Percentiles rank a stretch among this genome's conserved stretches.
phyloP scores from a whole-genome alignment of 2,113 vertebrate genomes.

The Lichenostomus cassidix region DNA sequence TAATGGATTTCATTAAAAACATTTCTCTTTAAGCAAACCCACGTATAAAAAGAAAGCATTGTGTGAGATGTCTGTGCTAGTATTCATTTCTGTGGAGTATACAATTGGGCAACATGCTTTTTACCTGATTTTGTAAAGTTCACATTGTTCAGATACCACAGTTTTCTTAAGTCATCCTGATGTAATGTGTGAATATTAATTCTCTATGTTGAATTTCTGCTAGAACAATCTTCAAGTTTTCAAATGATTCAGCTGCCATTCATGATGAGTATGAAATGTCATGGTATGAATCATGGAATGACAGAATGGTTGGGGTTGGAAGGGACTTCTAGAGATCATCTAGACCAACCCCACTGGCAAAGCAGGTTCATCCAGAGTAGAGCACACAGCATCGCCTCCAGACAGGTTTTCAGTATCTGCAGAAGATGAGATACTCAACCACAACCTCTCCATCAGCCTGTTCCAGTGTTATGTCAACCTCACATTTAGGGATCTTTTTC shows the following conservation, averaged over 20 bases:
- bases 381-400: not conserved
- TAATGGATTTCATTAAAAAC: not conserved
- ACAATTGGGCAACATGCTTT: not conserved
- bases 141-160: not conserved
- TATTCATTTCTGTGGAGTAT: not conserved
- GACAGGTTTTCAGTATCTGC: not conserved
- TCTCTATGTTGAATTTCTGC: not conserved
- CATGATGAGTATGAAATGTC: not conserved
- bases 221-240: not conserved
- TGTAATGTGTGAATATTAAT: not conserved
- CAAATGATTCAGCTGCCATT: not conserved
- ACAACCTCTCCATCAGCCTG: not conserved
- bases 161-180: not conserved
- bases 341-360: rapidly evolving
- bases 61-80: not conserved
- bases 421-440: not conserved
- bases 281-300: not conserved
- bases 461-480: not conserved
- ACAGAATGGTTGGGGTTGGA: not conserved
- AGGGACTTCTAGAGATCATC: not conserved
- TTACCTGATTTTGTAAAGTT: not conserved
- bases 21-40: not conserved
- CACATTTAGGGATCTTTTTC: not conserved
- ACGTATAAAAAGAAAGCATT: not conserved
- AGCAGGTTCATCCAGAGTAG: not conserved